Evolutionary conservation across 2,113 vertebrate genomes (phyloP), one percentile per base, ranked within the genome.

Genomic region (Tyto alba): DNA sequence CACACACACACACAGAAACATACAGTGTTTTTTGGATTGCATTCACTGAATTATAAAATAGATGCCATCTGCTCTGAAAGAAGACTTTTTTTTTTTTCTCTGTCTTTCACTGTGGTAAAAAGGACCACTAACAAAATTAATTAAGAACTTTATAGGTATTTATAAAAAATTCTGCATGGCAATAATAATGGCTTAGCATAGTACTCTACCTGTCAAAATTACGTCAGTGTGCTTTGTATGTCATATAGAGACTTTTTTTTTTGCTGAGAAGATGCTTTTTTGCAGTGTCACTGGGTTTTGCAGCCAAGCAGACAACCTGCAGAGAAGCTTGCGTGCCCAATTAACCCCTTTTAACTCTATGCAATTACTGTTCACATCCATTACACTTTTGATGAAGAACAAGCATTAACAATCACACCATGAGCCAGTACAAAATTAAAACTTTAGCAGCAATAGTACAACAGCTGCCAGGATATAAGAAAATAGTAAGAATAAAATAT

Each of bases 331-430:
- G 52, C 0, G 0, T 80, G 76, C 41, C 77, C 52, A 85, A 92
- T 97, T 96, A 96, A 97, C 85, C 94, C 88, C 87, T 92, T 96
- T 96, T 96, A 96, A 88, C 52, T 80, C 73, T 56, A 3, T 76
- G 55, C 64, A 89, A 96, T 96, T 97, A 80, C 66, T 45, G 32
- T 66, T 95, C 86, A 84, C 40, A 95, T 94, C 69, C 55, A 90
- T 96, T 96, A 90, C 32, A 59, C 38, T 90, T 94, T 80, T 95
- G 56, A 93, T 93, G 83, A 95, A 91, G 79, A 97, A 68, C 43
- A 78, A 87, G 36, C 52, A 92, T 96, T 91, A 97, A 79, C 47
- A 92, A 93, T 84, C 93, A 94, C 62, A 93, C 56, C 55, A 89
- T 12, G 16, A 94, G 62, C 57, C 18, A 85, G 25, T 55, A 26